A percentile compares a stretch with the other conserved stretches of the same genome.
phyloP scores from a whole-genome alignment of 1,140 invertebrate genomes.

The Homarus americanus region DNA sequence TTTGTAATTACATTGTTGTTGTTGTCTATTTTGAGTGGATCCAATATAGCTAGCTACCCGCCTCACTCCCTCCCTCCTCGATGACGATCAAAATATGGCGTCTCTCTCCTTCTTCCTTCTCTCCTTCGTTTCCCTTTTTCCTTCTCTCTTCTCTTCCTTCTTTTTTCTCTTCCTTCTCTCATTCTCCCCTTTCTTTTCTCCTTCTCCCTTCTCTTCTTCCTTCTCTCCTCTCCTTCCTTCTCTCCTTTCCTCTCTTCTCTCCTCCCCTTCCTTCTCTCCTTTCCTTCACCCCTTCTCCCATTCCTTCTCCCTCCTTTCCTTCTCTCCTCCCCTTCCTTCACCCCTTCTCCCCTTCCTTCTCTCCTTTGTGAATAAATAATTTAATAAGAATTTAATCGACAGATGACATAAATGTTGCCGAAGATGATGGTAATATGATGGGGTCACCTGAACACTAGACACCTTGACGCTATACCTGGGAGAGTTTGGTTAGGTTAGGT shows the following conservation, averaged over 20 bases:
- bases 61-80: neutral
- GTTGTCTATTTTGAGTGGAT: conserved; percentile 24
- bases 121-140: neutral
- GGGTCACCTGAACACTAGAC: no score
- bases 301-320: neutral
- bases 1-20: conserved; percentile 54
- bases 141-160: neutral
- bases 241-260: neutral
- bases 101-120: neutral
- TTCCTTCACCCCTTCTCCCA: neutral
- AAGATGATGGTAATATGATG: no score
- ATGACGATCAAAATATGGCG: conserved; percentile 6
- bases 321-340: neutral
- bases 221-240: neutral
- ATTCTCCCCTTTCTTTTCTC: neutral
- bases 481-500: no score
- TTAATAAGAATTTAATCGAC: no score
- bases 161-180: neutral
- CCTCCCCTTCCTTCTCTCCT: neutral
- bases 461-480: no score
- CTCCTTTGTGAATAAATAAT: no score
- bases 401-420: no score
- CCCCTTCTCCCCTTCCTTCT: neutral
- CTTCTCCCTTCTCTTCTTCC: neutral
- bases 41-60: neutral